Percentiles rank a stretch among this genome's conserved stretches.
These are phyloP conservation scores for Sipha flava DNA, from an alignment of 1,140 invertebrate species.

Conservation along the genomic window DNA sequence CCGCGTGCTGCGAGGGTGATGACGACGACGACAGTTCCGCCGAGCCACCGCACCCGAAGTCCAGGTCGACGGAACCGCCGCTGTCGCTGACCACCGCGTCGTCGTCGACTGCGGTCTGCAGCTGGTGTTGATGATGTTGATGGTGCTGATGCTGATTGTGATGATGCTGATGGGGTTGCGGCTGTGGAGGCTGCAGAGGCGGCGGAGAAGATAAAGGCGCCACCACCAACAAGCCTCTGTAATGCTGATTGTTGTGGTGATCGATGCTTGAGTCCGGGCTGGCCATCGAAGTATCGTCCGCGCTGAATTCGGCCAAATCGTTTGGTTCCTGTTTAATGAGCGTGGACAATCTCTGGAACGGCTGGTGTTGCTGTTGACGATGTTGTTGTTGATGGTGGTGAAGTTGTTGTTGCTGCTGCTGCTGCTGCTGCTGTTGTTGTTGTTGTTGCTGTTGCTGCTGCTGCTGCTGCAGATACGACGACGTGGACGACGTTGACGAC, in stretches of 20 bases:
- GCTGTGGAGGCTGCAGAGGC: not conserved
- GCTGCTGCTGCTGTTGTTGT: not conserved
- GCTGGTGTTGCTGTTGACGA: not conserved
- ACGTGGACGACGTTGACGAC: not conserved
- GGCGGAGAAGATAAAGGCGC: not conserved
- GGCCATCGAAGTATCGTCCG: not conserved
- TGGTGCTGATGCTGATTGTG: not conserved
- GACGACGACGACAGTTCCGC: not conserved
- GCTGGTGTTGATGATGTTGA: not conserved
- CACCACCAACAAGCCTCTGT: not conserved
- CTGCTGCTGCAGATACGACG: not conserved
- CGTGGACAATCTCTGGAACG: not conserved
- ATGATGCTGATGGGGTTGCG: not conserved
- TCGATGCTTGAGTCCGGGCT: conserved; percentile 15
- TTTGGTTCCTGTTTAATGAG: not conserved
- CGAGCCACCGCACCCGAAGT: not conserved
- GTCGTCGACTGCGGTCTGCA: not conserved
- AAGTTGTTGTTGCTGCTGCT: not conserved
- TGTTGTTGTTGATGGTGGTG: not conserved
- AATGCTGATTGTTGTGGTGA: not conserved
- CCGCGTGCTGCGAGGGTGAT: not conserved
- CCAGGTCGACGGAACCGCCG: not conserved
- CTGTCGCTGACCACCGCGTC: not conserved
- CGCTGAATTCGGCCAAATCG: not conserved
- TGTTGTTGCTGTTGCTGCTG: conserved; percentile 8